Evolutionary conservation across 2,113 vertebrate genomes (phyloP), one percentile per base, ranked within the genome.

Genomic region (Suncus etruscus): DNA sequence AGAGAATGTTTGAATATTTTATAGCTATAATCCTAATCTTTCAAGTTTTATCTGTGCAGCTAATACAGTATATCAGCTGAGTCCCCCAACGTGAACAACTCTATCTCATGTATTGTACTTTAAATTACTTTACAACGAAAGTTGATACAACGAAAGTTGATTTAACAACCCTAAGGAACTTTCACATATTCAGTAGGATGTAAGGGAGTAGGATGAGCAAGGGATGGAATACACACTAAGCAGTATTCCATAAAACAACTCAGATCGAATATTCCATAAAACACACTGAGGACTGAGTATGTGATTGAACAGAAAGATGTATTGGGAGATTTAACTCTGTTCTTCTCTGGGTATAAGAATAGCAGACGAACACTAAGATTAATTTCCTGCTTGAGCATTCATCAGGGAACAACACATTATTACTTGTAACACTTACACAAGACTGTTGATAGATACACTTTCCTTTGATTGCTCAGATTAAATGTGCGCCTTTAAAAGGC

Each of bases 321-420:
- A 22, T 84, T 95, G 95, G 77, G 90, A 89, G 93, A 96, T 95
- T 95, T 86, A 94, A 91, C 91, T 94, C 66, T 91, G 93, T 83
- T 95, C 79, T 96, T 97, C 82, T 81, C 87, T 86, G 90, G 69
- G 84, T 95, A 77, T 87, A 96, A 47, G 93, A 96, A 93, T 68
- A 94, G 94, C 95, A 92, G 76, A 48, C 93, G 91, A 97, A 97
- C 31, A 24, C 58, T 87, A 90, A 97, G 95, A 97, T 94, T 97
- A 96, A 98, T 97, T 97, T 97, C 96, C 94, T 95, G 91, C 96
- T 97, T 97, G 95, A 97, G 91, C 94, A 97, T 97, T 97, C 97
- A 96, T 96, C 93, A 94, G 97, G 95, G 97, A 91, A 91, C 92
- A 86, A 96, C 95, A 92, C 95, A 93, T 97, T 97, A 97, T 97